phyloP scores from a whole-genome alignment of 2,797 vertebrate genomes.

The Lagocephalus sceleratus region DNA sequence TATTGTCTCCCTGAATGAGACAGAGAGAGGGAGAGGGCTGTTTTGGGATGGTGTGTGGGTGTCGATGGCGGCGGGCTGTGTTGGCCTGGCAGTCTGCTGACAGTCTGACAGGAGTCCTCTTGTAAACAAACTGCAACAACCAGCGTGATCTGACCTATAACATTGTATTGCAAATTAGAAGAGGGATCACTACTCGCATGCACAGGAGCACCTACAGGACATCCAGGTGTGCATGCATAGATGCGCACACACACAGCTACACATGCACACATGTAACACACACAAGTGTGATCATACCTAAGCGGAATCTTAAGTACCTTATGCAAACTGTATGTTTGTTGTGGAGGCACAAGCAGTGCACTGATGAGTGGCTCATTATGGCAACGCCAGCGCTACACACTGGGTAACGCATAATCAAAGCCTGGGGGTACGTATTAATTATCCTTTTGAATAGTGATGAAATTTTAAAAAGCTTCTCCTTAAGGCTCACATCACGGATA shows the following conservation, averaged over 20 bases:
- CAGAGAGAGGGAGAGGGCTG: slow-evolving; percentile 23
- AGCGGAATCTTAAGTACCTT: slow-evolving; percentile 89
- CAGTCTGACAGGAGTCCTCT: slow-evolving; percentile 79
- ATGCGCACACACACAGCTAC: slow-evolving; percentile 31
- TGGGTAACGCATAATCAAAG: slow-evolving; percentile 98
- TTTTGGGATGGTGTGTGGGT: slow-evolving; percentile 13
- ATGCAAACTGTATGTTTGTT: slow-evolving; percentile 88
- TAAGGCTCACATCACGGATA: slow-evolving; percentile 94
- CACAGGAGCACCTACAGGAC: slow-evolving; percentile 16
- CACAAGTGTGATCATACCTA: slow-evolving; percentile 66
- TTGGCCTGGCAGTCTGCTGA: slow-evolving; percentile 77
- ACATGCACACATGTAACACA: slow-evolving; percentile 14
- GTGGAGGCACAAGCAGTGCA: slow-evolving; percentile 82
- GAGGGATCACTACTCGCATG: slow-evolving; percentile 70
- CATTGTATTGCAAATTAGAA: slow-evolving; percentile 87
- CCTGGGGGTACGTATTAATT: slow-evolving; percentile 99
- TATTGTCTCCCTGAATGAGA: slow-evolving; percentile 41
- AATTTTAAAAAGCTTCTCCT: slow-evolving; percentile 99
- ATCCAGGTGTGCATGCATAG: slow-evolving; percentile 1
- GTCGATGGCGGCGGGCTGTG: slow-evolving; percentile 55
- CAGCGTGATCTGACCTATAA: slow-evolving; percentile 78
- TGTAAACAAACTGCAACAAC: slow-evolving; percentile 89
- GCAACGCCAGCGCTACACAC: slow-evolving; percentile 87
- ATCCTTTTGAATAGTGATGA: slow-evolving; percentile 99
- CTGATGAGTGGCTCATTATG: slow-evolving; percentile 98